Percentiles rank a stretch among this genome's conserved stretches.
phyloP scores from a whole-genome alignment of 2,797 vertebrate species.

The Pitangus sulphuratus region DNA sequence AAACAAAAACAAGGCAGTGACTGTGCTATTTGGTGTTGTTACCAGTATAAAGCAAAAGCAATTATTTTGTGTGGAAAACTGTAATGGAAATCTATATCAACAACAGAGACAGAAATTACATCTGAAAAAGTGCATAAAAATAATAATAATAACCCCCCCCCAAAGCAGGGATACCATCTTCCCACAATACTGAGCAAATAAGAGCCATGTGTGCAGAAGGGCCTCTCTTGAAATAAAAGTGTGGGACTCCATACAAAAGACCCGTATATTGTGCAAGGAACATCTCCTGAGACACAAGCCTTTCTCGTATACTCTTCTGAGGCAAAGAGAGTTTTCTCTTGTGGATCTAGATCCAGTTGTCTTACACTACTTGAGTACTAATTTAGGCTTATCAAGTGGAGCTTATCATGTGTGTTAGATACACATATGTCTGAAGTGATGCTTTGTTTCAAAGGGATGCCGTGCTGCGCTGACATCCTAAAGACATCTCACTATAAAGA shows the following conservation, averaged over 20 bases:
- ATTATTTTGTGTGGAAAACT: not conserved
- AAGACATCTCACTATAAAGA: not conserved
- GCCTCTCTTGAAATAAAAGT: not conserved
- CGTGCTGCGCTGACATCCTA: not conserved
- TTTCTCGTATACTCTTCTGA: not conserved
- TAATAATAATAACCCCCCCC: not conserved
- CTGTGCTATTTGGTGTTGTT: not conserved
- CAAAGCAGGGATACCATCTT: not conserved
- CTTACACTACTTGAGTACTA: not conserved
- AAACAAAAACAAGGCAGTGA: not conserved
- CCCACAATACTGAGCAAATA: not conserved
- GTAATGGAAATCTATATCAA: not conserved
- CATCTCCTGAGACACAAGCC: not conserved
- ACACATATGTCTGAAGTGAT: not conserved
- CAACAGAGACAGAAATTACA: not conserved
- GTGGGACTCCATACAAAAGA: not conserved
- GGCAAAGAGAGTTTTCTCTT: not conserved
- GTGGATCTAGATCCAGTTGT: not conserved
- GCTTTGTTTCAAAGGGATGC: not conserved
- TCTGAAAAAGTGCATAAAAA: not conserved
- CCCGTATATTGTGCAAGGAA: rapidly evolving
- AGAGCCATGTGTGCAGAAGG: not conserved
- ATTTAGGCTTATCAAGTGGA: not conserved
- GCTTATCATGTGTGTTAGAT: not conserved
- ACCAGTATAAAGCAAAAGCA: not conserved